Base-by-base conservation (phyloP, 2,797 vertebrate species). In the Masticophis lateralis region DNA sequence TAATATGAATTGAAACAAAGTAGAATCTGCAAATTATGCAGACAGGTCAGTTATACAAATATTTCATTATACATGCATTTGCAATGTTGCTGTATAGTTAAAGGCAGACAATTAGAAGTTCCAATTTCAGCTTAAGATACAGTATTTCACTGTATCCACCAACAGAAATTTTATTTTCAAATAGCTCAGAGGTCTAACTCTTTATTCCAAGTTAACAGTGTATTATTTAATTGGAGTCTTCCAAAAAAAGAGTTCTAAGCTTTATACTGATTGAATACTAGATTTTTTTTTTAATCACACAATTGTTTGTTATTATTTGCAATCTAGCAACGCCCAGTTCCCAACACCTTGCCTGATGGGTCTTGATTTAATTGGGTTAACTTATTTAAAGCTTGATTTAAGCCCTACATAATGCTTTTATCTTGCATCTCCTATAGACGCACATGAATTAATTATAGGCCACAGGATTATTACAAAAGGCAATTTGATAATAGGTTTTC, bases 81-180 rank as follows among this genome's bases (percentile, higher is more conserved):
- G 27, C 87, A 96, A 94, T 90, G n/a, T 79, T 95, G 74, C 96
- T 60, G 88, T 86, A 91, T 8, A 87, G 63, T 94, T 94, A 93
- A 91, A 94, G 91, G 92, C 22, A 63, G 37, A 86, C 37, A 95
- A 90, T 94, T 97, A 94, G 89, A 94, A 96, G 63, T 8, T 94
- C 63, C 92, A 93, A 51, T 92, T 74, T 92, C 89, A 90, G 92
- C 93, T 95, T 96, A 96, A 94, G 91, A 18, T 4, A 56, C 25
- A 95, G 32, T 47, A 95, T 96, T 95, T 96, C 92, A 94, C 88
- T 22, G 63, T 91, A 95, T 92, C 32, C n/a, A 92, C 91, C 96
- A 95, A 96, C 94, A 95, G 74, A 95, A 61, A 57, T 91, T 74
- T 97, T 95, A 92, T 96, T 94, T 96, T 94, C 89, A 91, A 94